Evolutionary conservation across 2,113 vertebrate genomes (phyloP).

Genomic region (Rafetus swinhoei): DNA sequence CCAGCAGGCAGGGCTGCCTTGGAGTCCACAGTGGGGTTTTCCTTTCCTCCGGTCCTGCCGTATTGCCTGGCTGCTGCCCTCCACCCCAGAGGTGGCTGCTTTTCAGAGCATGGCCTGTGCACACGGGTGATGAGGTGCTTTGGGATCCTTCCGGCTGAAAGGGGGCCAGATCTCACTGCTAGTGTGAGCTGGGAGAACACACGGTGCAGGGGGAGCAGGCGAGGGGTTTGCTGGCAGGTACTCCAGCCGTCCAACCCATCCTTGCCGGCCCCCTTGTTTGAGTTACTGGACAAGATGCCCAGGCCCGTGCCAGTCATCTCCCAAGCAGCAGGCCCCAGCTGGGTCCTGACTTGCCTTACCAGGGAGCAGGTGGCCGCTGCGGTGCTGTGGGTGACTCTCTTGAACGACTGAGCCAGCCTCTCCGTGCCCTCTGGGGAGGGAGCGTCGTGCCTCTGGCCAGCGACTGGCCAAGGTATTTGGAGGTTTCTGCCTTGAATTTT

Average conservation of each 20-base stretch:
- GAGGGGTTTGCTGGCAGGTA: too few species aligned
- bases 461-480: background rate
- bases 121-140: background rate
- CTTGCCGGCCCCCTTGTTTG: too few species aligned
- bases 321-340: too few species aligned
- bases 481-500: background rate
- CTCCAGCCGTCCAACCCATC: too few species aligned
- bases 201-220: too few species aligned
- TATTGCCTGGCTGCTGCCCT: background rate
- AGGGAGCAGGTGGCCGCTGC: too few species aligned
- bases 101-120: background rate
- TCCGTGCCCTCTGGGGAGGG: too few species aligned
- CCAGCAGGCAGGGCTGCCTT: background rate
- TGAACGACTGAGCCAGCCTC: too few species aligned
- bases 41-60: too few species aligned
- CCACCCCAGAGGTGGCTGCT: background rate
- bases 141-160: background rate
- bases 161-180: background rate
- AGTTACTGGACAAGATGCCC: background rate
- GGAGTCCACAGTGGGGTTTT: background rate
- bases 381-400: background rate
- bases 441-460: too few species aligned
- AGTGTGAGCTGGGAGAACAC: background rate
- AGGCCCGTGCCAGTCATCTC: too few species aligned
- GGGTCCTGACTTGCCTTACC: background rate